Percentiles rank a stretch among this genome's conserved stretches.
These are phyloP conservation scores for Sipha maydis DNA, from an alignment of 2,888 invertebrate species.

Conservation along the genomic window DNA sequence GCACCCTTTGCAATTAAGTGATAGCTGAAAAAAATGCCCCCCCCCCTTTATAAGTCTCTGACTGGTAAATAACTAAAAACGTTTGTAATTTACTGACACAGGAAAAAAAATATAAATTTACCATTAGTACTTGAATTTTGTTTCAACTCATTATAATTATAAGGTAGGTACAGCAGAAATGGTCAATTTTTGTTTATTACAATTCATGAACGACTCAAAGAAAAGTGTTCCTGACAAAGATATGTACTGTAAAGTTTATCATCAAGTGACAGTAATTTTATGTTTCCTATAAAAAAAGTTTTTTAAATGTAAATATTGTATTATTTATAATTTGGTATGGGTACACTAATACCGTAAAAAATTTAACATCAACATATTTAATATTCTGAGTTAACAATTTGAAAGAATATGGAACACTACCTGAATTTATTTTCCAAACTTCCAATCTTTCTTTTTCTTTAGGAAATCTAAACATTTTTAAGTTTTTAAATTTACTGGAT, in stretches of 20 bases:
- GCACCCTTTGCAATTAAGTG: no score
- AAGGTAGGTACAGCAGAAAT: conserved; percentile 16
- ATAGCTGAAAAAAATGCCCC: no score
- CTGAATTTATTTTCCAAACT: background rate
- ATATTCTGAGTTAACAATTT: conserved; percentile 14
- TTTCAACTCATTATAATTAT: conserved; percentile 18
- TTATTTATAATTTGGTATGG: conserved; percentile 17
- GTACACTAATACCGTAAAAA: background rate
- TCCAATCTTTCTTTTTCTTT: conserved; percentile 17
- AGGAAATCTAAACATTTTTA: background rate
- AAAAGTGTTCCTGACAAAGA: conserved; percentile 23
- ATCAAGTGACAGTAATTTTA: background rate
- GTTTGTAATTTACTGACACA: conserved; percentile 8
- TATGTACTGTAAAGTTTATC: conserved; percentile 6
- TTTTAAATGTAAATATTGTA: conserved; percentile 10
- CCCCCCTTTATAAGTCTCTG: no score
- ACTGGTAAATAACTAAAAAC: conserved; percentile 16
- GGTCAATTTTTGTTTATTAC: conserved; percentile 2
- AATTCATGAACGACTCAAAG: conserved; percentile 3
- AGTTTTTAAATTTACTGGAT: no score
- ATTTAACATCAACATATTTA: conserved; percentile 11
- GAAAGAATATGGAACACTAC: no score
- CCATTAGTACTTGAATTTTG: conserved; percentile 16
- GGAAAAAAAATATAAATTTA: conserved; percentile 15
- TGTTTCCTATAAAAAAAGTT: conserved; percentile 8